Conservation (phyloP, 2,113 vertebrate species). For the Gnathonemus longibarbis region DNA sequence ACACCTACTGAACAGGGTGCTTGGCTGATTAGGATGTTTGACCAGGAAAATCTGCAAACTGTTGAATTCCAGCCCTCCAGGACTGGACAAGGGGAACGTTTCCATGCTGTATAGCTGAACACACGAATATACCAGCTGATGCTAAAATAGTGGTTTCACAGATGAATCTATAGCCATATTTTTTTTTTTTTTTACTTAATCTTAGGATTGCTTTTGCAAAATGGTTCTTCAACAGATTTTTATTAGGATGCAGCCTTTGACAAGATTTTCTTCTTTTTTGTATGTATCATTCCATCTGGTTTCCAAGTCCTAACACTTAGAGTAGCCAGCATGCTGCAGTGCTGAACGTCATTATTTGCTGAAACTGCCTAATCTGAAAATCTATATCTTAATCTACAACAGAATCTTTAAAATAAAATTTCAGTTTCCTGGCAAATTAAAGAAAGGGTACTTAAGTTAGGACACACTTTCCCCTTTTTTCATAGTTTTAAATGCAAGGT, state of each 20-base stretch:
- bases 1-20: not conserved
- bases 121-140: not conserved
- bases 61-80: not conserved
- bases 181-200: not conserved
- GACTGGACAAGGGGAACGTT: not conserved
- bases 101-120: not conserved
- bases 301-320: not conserved
- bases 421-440: not conserved
- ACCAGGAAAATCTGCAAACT: not conserved
- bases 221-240: not conserved
- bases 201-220: not conserved
- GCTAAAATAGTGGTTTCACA: not conserved
- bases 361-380: not conserved
- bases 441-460: not conserved
- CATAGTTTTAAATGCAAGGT: not conserved
- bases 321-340: not conserved
- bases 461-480: not conserved
- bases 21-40: not conserved
- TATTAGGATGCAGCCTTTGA: not conserved
- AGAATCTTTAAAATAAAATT: not conserved
- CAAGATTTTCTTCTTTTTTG: not conserved
- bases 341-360: not conserved
- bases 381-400: not conserved
- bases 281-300: not conserved
- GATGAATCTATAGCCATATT: not conserved